Evolutionary conservation across 2,113 vertebrate genomes (phyloP), one percentile per base, ranked within the genome.

Genomic region (Himantopus leucocephalus): DNA sequence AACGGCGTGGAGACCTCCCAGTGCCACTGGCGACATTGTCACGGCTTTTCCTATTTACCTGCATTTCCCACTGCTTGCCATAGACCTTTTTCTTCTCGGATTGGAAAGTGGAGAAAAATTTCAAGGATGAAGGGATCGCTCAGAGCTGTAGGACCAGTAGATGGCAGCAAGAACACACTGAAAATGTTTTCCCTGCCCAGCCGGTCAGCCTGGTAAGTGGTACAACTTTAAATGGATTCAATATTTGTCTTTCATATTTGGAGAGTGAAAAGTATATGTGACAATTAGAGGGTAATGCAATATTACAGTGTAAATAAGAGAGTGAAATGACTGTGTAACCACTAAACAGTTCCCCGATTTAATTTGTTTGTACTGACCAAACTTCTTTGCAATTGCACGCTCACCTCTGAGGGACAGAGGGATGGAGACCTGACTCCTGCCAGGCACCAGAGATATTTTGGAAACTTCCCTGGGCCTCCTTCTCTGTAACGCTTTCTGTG

Each of bases 141-240:
- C 20, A 9, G 24, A 37, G 85, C 47, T 39, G 10, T 21, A 37
- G n/a, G 4, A 62, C 94, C 97, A 96, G 96, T 97, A 98, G 98
- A 96, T 98, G 98, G 98, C 97, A 98, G 95, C 97, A 98, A 96
- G 97, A 97, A 98, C 96, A 92, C 97, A 47, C 85, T 5, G 77
- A 97, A 97, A 75, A 55, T 4, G 8, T n/a, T 90, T 84, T 52
- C n/a, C 68, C 70, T 21, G 55, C 63, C 62, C 79, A 26, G 70
- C 22, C 53, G 30, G 39, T 35, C 66, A 62, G 63, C 70, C 58
- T 5, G 58, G 35, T 3, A 23, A 85, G 71, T 11, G 15, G 23
- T 1, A 20, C 64, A 39, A 72, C 79, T 92, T 79, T 18, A 79
- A 53, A 80, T 43, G 92, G 63, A 88, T 96, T 93, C 76, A 80